Conservation (phyloP, 1,140 invertebrate species). For the Drosophila obscura region DNA sequence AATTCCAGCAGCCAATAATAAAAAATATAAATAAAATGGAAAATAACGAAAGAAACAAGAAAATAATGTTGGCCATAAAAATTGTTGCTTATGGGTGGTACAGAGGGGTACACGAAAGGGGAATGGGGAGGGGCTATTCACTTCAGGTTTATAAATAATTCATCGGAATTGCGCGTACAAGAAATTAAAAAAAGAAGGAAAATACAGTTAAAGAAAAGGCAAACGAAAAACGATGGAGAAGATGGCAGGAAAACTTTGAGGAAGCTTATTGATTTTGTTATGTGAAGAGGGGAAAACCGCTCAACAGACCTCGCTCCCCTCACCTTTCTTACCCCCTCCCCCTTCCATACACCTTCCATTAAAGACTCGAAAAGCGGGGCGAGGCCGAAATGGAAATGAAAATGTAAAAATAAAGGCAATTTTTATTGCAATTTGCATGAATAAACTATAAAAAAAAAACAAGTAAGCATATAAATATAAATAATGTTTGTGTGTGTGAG, state of each 20-base stretch:
- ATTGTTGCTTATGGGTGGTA: conserved; percentile 70
- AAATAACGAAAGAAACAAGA: conserved; percentile 17
- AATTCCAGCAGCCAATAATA: conserved; percentile 75
- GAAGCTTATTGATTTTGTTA: conserved; percentile 77
- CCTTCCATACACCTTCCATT: neutral
- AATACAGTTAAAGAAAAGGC: conserved; percentile 11
- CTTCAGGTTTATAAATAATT: conserved; percentile 77
- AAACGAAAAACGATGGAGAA: conserved; percentile 12
- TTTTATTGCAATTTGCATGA: conserved; percentile 82
- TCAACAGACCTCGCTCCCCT: neutral
- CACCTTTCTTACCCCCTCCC: neutral
- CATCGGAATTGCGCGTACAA: conserved; percentile 67
- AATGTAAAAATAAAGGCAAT: conserved; percentile 80
- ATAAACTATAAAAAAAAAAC: conserved; percentile 81
- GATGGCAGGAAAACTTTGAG: conserved; percentile 47
- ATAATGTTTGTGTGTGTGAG: conserved; percentile 76
- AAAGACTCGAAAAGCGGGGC: conserved; percentile 54
- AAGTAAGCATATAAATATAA: conserved; percentile 48
- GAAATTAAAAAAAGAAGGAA: conserved; percentile 65
- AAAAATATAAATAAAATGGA: conserved; percentile 53
- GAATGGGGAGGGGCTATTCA: conserved; percentile 9
- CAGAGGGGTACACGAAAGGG: neutral
- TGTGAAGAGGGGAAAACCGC: neutral
- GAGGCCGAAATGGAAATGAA: conserved; percentile 33
- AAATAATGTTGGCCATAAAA: conserved; percentile 70